Percentiles rank a stretch among this genome's conserved stretches.
Conservation (phyloP, 1,140 invertebrate species). For the Stegodyphus mimosarum region DNA sequence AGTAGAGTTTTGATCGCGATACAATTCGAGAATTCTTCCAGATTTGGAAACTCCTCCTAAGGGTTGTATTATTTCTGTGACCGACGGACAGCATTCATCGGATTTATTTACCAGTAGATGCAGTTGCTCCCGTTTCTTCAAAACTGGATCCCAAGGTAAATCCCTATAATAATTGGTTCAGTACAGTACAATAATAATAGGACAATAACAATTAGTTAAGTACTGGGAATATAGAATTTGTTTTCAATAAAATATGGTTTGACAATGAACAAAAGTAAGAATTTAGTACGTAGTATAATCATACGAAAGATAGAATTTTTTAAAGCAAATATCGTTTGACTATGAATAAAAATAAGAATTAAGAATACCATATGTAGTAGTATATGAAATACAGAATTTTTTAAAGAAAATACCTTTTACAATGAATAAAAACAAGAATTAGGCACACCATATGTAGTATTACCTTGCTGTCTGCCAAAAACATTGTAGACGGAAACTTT, state of each 20-base stretch:
- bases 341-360: too few relatives aligned
- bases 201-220: neutral
- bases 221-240: neutral
- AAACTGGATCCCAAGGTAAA: neutral
- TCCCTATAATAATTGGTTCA: conserved; percentile 8
- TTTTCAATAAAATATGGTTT: neutral
- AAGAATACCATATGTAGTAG: too few relatives aligned
- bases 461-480: too few relatives aligned
- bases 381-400: too few relatives aligned
- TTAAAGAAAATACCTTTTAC: too few relatives aligned
- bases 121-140: neutral
- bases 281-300: neutral
- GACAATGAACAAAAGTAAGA: neutral
- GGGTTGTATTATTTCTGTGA: conserved; percentile 81
- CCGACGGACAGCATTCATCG: conserved; percentile 81
- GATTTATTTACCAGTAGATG: neutral
- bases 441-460: too few relatives aligned
- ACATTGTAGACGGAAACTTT: too few relatives aligned
- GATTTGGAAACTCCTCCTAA: conserved; percentile 79
- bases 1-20: conserved; percentile 73
- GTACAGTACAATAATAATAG: neutral
- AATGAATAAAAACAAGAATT: too few relatives aligned
- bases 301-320: neutral
- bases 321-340: too few relatives aligned
- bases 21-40: conserved; percentile 80